Percentiles rank a stretch among this genome's conserved stretches.
phyloP scores from a whole-genome alignment of 2,797 vertebrate genomes.

The Darevskia nairensis region DNA sequence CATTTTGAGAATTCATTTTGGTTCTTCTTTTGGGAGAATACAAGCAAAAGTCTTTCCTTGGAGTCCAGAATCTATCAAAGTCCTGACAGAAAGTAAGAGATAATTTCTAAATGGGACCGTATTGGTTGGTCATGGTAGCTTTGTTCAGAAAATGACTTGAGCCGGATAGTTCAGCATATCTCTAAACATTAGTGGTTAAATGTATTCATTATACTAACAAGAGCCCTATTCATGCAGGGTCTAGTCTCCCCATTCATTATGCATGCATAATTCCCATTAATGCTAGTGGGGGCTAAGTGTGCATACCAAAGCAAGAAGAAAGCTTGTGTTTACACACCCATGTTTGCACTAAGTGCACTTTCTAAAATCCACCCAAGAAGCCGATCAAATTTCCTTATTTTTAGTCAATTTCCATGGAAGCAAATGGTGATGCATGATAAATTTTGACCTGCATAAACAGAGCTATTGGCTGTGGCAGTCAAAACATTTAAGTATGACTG shows the following conservation, averaged over 20 bases:
- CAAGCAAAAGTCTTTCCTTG: not conserved
- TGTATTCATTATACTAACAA: conserved; percentile 73
- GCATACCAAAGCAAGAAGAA: not conserved
- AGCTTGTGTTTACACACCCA: conserved; percentile 47
- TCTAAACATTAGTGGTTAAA: conserved; percentile 67
- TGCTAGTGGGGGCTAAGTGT: conserved; percentile 62
- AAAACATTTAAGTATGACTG: not conserved
- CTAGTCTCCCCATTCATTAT: conserved; percentile 65
- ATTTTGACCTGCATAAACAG: not conserved
- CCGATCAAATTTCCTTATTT: conserved; percentile 15
- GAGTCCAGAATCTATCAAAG: not conserved
- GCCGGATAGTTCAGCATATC: conserved; percentile 61
- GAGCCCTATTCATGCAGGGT: conserved; percentile 65
- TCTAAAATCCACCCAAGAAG: conserved; percentile 19
- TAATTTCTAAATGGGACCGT: conserved; percentile 22
- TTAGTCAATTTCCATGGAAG: not conserved
- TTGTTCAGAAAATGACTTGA: conserved; percentile 66
- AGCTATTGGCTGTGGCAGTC: not conserved
- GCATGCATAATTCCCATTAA: conserved; percentile 73
- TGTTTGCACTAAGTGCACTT: conserved; percentile 42
- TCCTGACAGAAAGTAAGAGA: not conserved
- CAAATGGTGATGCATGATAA: not conserved
- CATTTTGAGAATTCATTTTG: not conserved
- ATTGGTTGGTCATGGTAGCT: conserved; percentile 56
- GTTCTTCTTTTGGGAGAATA: not conserved